Evolutionary conservation across 2,888 invertebrate genomes (phyloP).

Genomic region (Conus canariensis): DNA sequence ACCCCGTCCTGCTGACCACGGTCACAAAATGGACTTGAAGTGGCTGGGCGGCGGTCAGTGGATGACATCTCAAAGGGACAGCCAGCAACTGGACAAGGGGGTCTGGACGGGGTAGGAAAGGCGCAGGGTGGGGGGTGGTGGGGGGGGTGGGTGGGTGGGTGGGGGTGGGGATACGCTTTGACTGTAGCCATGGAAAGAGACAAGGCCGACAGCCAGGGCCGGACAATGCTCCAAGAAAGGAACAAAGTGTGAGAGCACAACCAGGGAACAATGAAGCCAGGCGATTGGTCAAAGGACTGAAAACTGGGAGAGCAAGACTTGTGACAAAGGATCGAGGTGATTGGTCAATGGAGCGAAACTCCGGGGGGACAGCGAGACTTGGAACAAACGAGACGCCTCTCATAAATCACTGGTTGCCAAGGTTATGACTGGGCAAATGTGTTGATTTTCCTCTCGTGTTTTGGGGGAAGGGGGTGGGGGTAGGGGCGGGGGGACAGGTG

Average conservation of each 20-base stretch:
- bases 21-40: conserved; percentile 13
- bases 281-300: no score
- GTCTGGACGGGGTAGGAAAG: background rate
- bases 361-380: no score
- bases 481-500: no score
- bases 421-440: background rate
- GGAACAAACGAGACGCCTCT: background rate
- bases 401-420: conserved; percentile 3
- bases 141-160: no score
- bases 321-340: background rate
- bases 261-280: no score
- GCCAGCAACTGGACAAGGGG: background rate
- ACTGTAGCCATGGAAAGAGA: background rate
- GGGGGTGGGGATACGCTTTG: background rate
- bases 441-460: no score
- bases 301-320: background rate
- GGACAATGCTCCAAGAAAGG: no score
- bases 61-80: conserved; percentile 21
- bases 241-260: no score
- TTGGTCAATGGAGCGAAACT: background rate
- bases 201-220: background rate
- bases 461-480: no score
- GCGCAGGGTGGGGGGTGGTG: background rate
- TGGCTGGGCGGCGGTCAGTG: background rate
- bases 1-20: no score